Conservation (phyloP, 2,113 vertebrate species). For the Cervus canadensis region DNA sequence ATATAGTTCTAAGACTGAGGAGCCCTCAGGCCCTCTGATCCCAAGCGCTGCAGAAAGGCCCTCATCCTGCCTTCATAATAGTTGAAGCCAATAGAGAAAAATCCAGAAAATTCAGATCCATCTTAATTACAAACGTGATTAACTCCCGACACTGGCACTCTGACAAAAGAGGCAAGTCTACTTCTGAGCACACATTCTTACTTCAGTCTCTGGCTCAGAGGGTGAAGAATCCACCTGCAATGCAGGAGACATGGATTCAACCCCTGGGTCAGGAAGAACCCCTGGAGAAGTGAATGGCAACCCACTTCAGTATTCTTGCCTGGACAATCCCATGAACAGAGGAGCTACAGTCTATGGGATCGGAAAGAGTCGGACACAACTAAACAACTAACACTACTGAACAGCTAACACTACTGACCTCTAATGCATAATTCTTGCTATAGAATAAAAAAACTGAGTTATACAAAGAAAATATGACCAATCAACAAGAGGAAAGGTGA, state of each 20-base stretch:
- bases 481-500: neutral
- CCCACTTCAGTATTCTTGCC: neutral
- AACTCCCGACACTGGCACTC: neutral
- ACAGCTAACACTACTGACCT: neutral
- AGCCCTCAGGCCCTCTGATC: neutral
- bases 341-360: neutral
- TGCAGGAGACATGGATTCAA: neutral
- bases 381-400: neutral
- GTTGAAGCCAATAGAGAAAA: neutral
- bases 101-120: neutral
- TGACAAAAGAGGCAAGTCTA: neutral
- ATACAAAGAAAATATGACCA: neutral
- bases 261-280: neutral
- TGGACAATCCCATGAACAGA: neutral
- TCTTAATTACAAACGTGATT: neutral
- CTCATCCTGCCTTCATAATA: neutral
- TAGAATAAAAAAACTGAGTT: neutral
- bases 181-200: neutral
- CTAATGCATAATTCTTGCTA: neutral
- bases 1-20: neutral
- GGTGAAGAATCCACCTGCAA: neutral
- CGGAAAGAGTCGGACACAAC: fast-evolving
- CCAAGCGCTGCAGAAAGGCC: neutral
- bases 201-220: neutral
- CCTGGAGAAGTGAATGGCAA: neutral